Evolutionary conservation across 2,797 vertebrate species (phyloP), one percentile per base, ranked within the genome.

Genomic region (Etheostoma nigrum): DNA sequence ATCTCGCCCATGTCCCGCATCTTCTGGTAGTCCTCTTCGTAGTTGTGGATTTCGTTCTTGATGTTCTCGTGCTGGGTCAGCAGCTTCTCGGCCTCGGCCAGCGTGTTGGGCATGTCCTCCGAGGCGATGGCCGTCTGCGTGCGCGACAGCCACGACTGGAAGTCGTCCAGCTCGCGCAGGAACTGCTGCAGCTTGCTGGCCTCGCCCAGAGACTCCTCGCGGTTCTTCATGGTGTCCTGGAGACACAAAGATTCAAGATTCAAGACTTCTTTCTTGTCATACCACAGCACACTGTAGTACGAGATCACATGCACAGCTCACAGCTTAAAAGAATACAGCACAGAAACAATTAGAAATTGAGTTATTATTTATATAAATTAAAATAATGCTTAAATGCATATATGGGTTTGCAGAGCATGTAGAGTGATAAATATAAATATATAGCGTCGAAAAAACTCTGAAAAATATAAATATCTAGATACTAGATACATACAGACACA

Each of bases 1-100:
- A 97, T 97, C 94, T 99, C 98, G 0, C 98, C 98, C 97, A 99
- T 99, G 94, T 99, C 98, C 67, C 98, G 90, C 98, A 99, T 99
- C 92, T 98, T 99, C 95, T 99, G 98, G 86, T 99, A 99, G 91
- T 99, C 98, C 84, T 99, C 98, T 88, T 99, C 97, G 0, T 99
- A 99, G 93, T 99, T 99, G 88, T 96, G 95, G 13, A 99, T 97
- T 92, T 99, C 98, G 0, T 99, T 98, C 92, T 98, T 98, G 92
- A 99, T 99, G 80, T 95, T 96, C 92, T 99, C 97, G 0, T 99
- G 98, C 77, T 99, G 98, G 0, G 96, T 95, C 72, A 99, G 97
- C 79, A 99, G 96, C 93, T 99, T 99, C 95, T 99, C 98, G 0
- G 97, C 98, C 89, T 99, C 98, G 0, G 96, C 90, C 86, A 99